A percentile compares a stretch with the other conserved stretches of the same genome.
These are phyloP conservation scores for Aplysia californica DNA, from an alignment of 1,140 invertebrate genomes.

Conservation along the genomic window DNA sequence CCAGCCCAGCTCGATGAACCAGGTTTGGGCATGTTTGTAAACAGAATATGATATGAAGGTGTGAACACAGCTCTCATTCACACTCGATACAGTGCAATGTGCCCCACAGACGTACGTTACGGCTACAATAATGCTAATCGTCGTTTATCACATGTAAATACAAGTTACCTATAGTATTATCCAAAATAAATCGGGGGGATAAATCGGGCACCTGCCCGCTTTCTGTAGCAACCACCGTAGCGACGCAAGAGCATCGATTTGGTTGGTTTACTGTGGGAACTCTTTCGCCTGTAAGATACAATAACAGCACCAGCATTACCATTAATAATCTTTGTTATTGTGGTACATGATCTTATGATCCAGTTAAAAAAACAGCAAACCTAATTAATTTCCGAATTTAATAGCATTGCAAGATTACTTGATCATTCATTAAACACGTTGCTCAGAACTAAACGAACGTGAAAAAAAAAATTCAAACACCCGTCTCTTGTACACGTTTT, in stretches of 20 bases:
- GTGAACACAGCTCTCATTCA: not conserved
- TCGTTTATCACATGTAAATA: not conserved
- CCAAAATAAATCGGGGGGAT: too few species aligned
- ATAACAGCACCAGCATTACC: not conserved
- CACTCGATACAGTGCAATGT: not conserved
- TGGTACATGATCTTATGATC: not conserved
- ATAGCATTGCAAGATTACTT: too few species aligned
- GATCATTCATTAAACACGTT: too few species aligned
- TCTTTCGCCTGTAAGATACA: not conserved
- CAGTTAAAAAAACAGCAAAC: not conserved
- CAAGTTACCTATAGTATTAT: not conserved
- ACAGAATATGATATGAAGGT: too few species aligned
- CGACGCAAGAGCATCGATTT: conserved; percentile 14
- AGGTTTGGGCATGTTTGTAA: not conserved
- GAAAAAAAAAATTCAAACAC: too few species aligned
- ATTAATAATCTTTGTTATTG: not conserved
- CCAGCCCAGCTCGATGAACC: not conserved
- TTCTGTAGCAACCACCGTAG: conserved; percentile 26
- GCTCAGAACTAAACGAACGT: too few species aligned
- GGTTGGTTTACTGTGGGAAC: not conserved
- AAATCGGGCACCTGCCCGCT: not conserved
- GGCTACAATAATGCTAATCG: not conserved
- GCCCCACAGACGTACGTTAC: too few species aligned
- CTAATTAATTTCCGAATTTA: too few species aligned
- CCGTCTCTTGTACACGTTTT: too few species aligned